A percentile compares a stretch with the other conserved stretches of the same genome.
phyloP scores from a whole-genome alignment of 2,888 invertebrate genomes.

The Automeris io region DNA sequence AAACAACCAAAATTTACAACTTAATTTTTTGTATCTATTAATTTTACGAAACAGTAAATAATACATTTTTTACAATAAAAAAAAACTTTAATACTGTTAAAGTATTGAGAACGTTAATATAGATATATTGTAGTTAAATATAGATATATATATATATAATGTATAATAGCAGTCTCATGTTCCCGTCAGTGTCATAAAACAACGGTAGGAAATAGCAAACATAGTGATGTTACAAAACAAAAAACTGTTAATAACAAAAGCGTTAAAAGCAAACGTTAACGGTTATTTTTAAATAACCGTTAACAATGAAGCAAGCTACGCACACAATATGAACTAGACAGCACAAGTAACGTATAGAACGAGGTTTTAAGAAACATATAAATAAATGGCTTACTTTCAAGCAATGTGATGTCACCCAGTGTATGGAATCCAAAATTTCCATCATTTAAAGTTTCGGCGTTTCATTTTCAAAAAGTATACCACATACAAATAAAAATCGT shows the following conservation, averaged over 20 bases:
- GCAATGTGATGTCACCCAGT: slow-evolving; percentile 8
- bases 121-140: too few species aligned
- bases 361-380: not conserved
- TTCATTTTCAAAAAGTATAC: slow-evolving; percentile 54
- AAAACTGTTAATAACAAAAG: too few species aligned
- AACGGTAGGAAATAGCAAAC: not conserved
- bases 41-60: too few species aligned
- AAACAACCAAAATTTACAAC: too few species aligned
- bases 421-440: slow-evolving; percentile 5
- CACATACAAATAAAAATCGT: not conserved
- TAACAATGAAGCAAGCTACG: not conserved
- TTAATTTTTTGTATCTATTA: too few species aligned
- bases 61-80: too few species aligned
- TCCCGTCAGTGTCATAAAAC: not conserved
- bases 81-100: too few species aligned
- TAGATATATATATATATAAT: too few species aligned
- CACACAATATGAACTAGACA: not conserved
- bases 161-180: too few species aligned
- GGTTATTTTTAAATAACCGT: slow-evolving; percentile 1
- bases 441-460: slow-evolving; percentile 18
- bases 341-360: slow-evolving; percentile 12
- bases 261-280: too few species aligned
- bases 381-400: slow-evolving; percentile 6
- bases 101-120: too few species aligned
- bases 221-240: not conserved